These are phyloP conservation scores for Eulemur albifrons DNA, from an alignment of 2,797 vertebrate genomes.

Conservation along the genomic window DNA sequence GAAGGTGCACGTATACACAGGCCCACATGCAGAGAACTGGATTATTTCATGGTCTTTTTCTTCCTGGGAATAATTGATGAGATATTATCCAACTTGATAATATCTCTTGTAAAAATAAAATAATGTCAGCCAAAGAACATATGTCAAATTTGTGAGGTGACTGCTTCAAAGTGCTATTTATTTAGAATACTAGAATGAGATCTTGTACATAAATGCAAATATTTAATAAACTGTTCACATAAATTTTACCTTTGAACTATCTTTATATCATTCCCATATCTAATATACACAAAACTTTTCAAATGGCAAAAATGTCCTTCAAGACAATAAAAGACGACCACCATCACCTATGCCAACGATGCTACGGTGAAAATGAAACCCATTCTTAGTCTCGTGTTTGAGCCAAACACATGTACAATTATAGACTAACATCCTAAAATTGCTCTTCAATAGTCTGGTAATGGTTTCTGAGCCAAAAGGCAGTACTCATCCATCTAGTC, in stretches of 20 bases:
- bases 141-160: not conserved
- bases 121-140: not conserved
- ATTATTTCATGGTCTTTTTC: not conserved
- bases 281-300: not conserved
- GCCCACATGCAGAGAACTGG: not conserved
- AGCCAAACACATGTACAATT: constrained; percentile 18
- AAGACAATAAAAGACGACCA: not conserved
- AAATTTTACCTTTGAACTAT: constrained; percentile 19
- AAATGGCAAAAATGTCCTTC: not conserved
- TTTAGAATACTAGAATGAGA: constrained; percentile 4
- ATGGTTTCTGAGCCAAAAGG: not conserved
- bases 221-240: not conserved
- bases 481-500: not conserved
- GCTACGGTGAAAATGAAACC: not conserved
- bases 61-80: not conserved
- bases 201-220: not conserved
- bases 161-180: not conserved
- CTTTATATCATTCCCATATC: not conserved
- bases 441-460: not conserved
- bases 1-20: not conserved
- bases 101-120: constrained; percentile 10
- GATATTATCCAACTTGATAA: not conserved
- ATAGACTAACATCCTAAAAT: not conserved
- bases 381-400: not conserved
- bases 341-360: not conserved